Conservation (phyloP, 2,888 invertebrate genomes). For the Cotesia congregata region DNA sequence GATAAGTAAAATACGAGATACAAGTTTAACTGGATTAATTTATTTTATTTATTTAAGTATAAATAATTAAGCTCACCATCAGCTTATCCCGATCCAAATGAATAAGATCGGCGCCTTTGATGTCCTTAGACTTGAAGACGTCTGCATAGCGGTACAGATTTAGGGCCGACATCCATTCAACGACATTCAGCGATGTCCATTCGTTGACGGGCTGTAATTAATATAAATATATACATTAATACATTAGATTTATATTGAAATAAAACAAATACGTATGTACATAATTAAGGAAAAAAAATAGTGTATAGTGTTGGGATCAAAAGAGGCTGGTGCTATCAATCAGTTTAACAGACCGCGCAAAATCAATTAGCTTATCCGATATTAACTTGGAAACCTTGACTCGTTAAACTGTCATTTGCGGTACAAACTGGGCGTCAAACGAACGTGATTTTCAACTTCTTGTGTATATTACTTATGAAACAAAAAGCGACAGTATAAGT, state of each 20-base stretch:
- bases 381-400: conserved; percentile 6
- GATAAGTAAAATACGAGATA: too few relatives aligned
- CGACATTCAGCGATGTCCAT: conserved; percentile 80
- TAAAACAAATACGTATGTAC: too few relatives aligned
- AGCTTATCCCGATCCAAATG: conserved; percentile 78
- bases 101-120: conserved; percentile 78
- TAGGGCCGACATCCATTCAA: conserved; percentile 83
- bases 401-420: conserved; percentile 18
- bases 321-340: conserved; percentile 9
- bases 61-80: conserved; percentile 71
- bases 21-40: too few relatives aligned
- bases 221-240: conserved; percentile 30
- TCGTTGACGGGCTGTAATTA: conserved; percentile 77
- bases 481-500: conserved; percentile 10
- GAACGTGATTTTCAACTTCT: conserved; percentile 5
- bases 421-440: conserved; percentile 18
- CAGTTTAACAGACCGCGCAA: conserved; percentile 9
- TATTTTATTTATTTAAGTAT: not conserved
- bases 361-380: conserved; percentile 11
- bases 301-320: not conserved
- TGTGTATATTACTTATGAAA: not conserved
- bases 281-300: not conserved
- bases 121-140: conserved; percentile 79
- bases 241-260: too few relatives aligned
- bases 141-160: conserved; percentile 81